Base-by-base conservation (phyloP, 2,888 invertebrate species). In the Cephonodes hylas region DNA sequence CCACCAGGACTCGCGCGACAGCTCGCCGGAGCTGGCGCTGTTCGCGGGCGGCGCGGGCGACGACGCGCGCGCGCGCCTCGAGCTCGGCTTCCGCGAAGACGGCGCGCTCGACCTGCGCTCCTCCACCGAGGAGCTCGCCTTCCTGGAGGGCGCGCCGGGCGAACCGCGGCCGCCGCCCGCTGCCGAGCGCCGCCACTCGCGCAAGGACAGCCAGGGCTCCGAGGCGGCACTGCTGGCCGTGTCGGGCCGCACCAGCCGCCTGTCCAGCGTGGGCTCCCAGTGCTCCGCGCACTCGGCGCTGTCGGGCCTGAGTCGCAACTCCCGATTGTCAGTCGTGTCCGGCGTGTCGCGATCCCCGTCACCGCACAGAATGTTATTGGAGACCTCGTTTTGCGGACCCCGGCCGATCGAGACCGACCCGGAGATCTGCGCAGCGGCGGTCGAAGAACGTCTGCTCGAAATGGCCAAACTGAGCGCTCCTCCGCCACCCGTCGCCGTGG, bases 301-400 rank as follows among this genome's bases (percentile, higher is more conserved):
- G 25, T 89, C 89, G 20, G 88, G 80, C 64, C 67, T 78, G 61
- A 83, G 85, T 63, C 86, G 80, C 53, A 79, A 84, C 56, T 90
- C 88, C n/a, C 84, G 86, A 20, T 81, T 92, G 2, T 92, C 93
- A 1, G 90, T 83, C 10, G 93, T 91, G 62, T 94, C 94, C 13
- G 93, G 89, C 48, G 79, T 90, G 22, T 95, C 95, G 4, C 94
- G 96, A 65, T 96, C 96, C 31, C 97, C 97, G 1, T 97, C 97
- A 13, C 97, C 97, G n/a, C 97, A 97, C 90, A 96, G 96, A 84
- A 97, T 97, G 95, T 93, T 97, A 61, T 93, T 97, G 63, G 97
- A 97, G 88, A 98, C 97, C 0, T 97, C 97, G 0, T 98, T 98
- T 84, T 97, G 97, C 85, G 97, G 97, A 0, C 96, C 95, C 58